Evolutionary conservation across 2,888 invertebrate species (phyloP), one percentile per base, ranked within the genome.

Genomic region (Anthoptus insignis): DNA sequence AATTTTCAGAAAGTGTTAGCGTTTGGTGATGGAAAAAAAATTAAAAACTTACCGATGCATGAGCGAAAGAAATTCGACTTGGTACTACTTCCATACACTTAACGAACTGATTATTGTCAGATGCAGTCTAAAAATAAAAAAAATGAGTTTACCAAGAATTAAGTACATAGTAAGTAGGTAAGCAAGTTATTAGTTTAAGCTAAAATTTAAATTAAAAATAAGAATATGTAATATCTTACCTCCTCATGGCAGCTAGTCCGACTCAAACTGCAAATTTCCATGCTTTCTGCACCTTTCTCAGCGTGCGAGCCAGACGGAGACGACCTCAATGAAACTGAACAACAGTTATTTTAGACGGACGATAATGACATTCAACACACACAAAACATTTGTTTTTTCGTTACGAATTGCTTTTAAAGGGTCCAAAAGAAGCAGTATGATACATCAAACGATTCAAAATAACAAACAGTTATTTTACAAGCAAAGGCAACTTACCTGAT

Each of bases 301-400:
- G 68, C 75, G 14, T 65, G 57, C 27, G 66, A 64, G 19, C 72
- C 67, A 21, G 49, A 66, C 11, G 78, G 71, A 9, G 79, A 58
- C n/a, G 78, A 60, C 1, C 71, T 39, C 66, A 73, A 73, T 45
- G 65, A 67, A 78, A 76, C 91, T 90, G 85, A 53, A 54, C 52
- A 47, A 54, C 58, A 42, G 59, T 52, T 13, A 13, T 70, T 42
- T 72, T 52, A 77, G 49, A 79, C 74, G 71, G 70, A 81, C 76
- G 76, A 83, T 85, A 79, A 81, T n/a, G n/a, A 81, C 65, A 75
- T 22, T 11, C 59, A 37, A n/a, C 22, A 49, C 32, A 67, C n/a
- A n/a, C n/a, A n/a, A n/a, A n/a, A n/a, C n/a, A 47, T 65, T 59
- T 60, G 69, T 69, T 61, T 64, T 11, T 19, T 2, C 19, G 4